Percentiles rank a stretch among this genome's conserved stretches.
Evolutionary conservation across 1,140 invertebrate species (phyloP).

Genomic region (Yoshiicerus persimilis): DNA sequence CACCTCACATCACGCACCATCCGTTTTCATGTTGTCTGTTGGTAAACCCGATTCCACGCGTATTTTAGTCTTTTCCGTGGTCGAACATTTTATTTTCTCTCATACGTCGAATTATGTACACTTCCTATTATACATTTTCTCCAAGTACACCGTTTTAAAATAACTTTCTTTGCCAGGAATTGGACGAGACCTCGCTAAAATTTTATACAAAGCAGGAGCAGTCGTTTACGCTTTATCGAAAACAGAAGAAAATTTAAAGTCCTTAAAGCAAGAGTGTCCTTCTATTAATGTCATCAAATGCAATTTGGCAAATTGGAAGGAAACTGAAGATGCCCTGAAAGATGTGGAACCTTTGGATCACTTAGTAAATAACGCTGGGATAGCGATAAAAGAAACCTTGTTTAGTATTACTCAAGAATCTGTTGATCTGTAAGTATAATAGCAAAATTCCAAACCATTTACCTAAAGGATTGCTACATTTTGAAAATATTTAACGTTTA

Average conservation of each 20-base stretch:
- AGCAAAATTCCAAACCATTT: background rate
- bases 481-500: no score
- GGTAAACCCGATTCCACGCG: no score
- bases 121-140: no score
- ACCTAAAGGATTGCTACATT: no score
- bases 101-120: no score
- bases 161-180: conserved; percentile 58
- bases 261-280: conserved; percentile 54
- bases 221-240: conserved; percentile 56
- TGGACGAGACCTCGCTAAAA: conserved; percentile 54
- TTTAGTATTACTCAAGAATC: conserved; percentile 65
- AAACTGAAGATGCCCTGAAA: conserved; percentile 53
- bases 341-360: conserved; percentile 55
- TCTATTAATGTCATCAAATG: conserved; percentile 53
- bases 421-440: conserved; percentile 65
- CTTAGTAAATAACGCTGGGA: conserved; percentile 60
- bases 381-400: conserved; percentile 62
- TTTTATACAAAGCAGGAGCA: conserved; percentile 54
- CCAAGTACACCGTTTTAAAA: no score
- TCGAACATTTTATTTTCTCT: no score
- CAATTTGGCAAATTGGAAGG: conserved; percentile 58
- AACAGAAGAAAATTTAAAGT: conserved; percentile 53
- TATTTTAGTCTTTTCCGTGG: no score
- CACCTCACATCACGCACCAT: no score
- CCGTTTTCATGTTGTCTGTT: no score